Evolutionary conservation across 2,888 invertebrate species (phyloP).

Genomic region (Agrypnus murinus): DNA sequence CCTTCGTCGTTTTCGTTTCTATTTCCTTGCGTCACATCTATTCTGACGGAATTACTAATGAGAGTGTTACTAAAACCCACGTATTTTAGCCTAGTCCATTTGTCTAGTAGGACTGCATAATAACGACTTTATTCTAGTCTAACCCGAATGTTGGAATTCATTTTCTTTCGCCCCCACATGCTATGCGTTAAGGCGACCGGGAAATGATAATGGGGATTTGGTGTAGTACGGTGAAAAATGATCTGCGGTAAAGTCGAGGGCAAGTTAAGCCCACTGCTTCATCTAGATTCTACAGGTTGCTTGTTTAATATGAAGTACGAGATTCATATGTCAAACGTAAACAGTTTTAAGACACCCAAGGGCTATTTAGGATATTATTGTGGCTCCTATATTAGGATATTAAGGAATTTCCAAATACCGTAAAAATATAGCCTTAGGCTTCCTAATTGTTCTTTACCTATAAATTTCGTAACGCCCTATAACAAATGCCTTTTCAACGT

Average conservation of each 20-base stretch:
- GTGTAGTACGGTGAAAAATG: conserved; percentile 26
- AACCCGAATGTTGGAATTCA: conserved; percentile 1
- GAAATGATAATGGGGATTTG: conserved; percentile 29
- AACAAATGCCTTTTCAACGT: too few relatives aligned
- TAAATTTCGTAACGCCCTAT: too few relatives aligned
- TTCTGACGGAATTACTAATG: background rate
- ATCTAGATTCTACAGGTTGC: conserved; percentile 28
- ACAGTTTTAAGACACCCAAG: background rate
- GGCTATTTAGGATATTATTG: too few relatives aligned
- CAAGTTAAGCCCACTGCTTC: conserved; percentile 13
- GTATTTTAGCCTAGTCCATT: background rate
- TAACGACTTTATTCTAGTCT: conserved; percentile 13
- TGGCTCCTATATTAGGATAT: too few relatives aligned
- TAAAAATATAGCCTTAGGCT: too few relatives aligned
- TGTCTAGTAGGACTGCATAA: too few relatives aligned
- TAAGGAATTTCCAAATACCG: too few relatives aligned
- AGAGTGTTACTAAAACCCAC: background rate
- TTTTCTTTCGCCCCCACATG: conserved; percentile 9
- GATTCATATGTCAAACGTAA: background rate
- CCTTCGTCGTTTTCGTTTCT: too few relatives aligned
- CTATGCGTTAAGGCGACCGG: conserved; percentile 13
- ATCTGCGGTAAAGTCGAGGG: conserved; percentile 18
- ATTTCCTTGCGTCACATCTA: too few relatives aligned
- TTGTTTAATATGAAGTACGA: conserved; percentile 4
- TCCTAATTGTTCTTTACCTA: too few relatives aligned